Evolutionary conservation across 2,888 invertebrate species (phyloP).

Genomic region (Synergus itoensis): DNA sequence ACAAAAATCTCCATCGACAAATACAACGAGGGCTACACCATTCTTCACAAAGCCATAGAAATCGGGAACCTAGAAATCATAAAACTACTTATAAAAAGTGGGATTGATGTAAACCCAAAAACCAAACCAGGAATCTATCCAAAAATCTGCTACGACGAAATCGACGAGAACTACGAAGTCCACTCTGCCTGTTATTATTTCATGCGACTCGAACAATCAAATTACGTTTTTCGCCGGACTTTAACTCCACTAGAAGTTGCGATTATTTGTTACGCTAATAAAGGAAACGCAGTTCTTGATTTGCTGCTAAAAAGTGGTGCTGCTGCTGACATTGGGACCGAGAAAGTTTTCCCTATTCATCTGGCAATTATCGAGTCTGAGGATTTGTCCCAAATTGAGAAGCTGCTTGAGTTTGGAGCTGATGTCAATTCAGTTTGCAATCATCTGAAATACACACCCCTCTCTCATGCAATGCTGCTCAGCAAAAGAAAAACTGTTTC

Average conservation of each 20-base stretch:
- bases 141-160: neutral
- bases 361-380: neutral
- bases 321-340: neutral
- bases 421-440: neutral
- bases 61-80: neutral
- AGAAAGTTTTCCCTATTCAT: neutral
- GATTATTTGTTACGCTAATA: neutral
- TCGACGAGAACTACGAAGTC: neutral
- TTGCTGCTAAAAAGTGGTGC: neutral
- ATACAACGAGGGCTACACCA: neutral
- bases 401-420: neutral
- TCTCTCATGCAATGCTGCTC: neutral
- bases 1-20: neutral
- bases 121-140: neutral
- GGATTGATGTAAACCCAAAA: neutral
- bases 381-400: neutral
- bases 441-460: neutral
- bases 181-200: neutral
- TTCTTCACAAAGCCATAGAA: neutral
- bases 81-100: neutral
- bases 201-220: neutral
- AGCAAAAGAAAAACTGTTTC: neutral
- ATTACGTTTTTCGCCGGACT: neutral
- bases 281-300: neutral
- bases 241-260: neutral